Evolutionary conservation across 2,888 invertebrate genomes (phyloP).

Genomic region (Clistopyga incitator): DNA sequence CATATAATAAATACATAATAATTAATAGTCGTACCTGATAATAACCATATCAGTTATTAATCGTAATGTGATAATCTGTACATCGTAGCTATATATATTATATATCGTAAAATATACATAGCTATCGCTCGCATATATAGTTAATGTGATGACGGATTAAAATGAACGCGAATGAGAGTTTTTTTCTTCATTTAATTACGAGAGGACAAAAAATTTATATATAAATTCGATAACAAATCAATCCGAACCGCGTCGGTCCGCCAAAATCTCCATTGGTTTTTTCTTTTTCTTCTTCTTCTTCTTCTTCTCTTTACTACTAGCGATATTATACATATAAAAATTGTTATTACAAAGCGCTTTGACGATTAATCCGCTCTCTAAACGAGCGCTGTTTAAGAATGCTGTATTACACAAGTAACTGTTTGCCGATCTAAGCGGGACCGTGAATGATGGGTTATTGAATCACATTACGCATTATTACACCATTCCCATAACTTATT

Average conservation of each 20-base stretch:
- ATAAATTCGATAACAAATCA: slow-evolving; percentile 68
- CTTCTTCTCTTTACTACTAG: slow-evolving; percentile 68
- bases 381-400: slow-evolving; percentile 59
- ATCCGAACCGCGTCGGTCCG: slow-evolving; percentile 61
- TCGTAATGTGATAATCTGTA: slow-evolving; percentile 75
- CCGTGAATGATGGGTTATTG: slow-evolving; percentile 58
- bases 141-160: slow-evolving; percentile 58
- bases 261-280: slow-evolving; percentile 52
- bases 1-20: slow-evolving; percentile 77
- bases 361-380: slow-evolving; percentile 65
- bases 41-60: slow-evolving; percentile 73
- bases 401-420: slow-evolving; percentile 62
- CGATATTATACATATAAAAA: slow-evolving; percentile 72
- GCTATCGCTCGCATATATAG: slow-evolving; percentile 50
- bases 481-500: slow-evolving; percentile 60
- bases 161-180: slow-evolving; percentile 56
- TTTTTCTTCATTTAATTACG: slow-evolving; percentile 36
- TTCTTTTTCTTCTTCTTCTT: no score
- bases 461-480: slow-evolving; percentile 69
- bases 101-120: slow-evolving; percentile 60
- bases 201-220: slow-evolving; percentile 58
- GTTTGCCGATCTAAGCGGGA: slow-evolving; percentile 66
- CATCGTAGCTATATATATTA: slow-evolving; percentile 65
- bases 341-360: slow-evolving; percentile 73
- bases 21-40: slow-evolving; percentile 73